These are phyloP conservation scores for Cepphus grylle DNA, from an alignment of 2,113 vertebrate species.

Conservation along the genomic window DNA sequence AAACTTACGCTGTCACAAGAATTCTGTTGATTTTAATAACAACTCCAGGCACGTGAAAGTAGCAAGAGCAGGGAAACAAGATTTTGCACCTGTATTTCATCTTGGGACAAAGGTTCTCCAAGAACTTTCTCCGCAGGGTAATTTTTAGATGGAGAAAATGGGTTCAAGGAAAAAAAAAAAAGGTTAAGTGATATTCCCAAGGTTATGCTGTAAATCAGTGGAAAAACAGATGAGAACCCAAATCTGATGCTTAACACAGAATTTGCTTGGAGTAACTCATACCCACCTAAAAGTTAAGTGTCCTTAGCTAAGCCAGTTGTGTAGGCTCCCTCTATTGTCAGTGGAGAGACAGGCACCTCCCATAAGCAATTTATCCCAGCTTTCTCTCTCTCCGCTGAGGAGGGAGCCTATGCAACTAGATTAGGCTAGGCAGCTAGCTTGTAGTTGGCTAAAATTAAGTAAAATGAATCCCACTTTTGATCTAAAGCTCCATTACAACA, in stretches of 20 bases:
- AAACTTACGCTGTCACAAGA: background rate
- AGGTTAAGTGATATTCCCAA: background rate
- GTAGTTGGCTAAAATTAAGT: conserved; percentile 24
- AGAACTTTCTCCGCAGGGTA: background rate
- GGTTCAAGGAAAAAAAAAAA: background rate
- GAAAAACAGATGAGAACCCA: background rate
- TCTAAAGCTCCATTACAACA: conserved; percentile 22
- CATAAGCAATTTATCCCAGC: background rate
- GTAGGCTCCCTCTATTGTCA: conserved; percentile 55
- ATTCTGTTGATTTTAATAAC: background rate
- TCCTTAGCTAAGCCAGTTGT: background rate
- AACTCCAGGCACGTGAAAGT: background rate
- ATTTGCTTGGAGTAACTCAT: background rate
- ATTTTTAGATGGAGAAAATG: background rate
- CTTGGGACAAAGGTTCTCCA: background rate
- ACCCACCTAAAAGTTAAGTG: background rate
- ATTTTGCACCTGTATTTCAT: background rate
- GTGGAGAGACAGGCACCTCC: conserved; percentile 11
- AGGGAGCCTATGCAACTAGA: background rate
- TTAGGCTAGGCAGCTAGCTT: background rate
- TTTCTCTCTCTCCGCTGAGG: background rate
- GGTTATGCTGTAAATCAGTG: background rate
- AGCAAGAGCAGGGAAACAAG: background rate
- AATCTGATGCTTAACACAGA: background rate
- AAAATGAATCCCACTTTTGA: conserved; percentile 27